A percentile compares a stretch with the other conserved stretches of the same genome.
These are phyloP conservation scores for Ormyrus nitidulus DNA, from an alignment of 2,888 invertebrate genomes.

Conservation along the genomic window DNA sequence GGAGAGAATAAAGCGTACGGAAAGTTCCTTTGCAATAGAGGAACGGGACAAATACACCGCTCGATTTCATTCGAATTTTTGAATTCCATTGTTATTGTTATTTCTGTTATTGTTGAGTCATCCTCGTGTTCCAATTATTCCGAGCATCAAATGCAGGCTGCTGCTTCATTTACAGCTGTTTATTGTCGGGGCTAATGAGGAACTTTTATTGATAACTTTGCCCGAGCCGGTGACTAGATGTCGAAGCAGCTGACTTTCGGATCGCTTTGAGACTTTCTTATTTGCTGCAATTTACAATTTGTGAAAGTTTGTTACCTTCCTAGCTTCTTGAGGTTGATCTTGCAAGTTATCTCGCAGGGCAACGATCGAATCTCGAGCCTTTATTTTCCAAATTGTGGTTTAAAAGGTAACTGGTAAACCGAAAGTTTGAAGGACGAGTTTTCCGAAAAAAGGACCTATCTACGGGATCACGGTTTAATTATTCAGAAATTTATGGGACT, in stretches of 20 bases:
- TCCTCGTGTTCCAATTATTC: slow-evolving; percentile 16
- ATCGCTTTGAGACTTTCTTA: too few relatives aligned
- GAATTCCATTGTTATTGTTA: slow-evolving; percentile 3
- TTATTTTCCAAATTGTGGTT: slow-evolving; percentile 15
- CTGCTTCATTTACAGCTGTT: slow-evolving; percentile 47
- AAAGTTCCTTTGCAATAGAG: background rate
- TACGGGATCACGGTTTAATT: slow-evolving; percentile 51
- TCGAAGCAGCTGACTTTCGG: too few relatives aligned
- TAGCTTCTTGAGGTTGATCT: too few relatives aligned
- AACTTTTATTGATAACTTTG: slow-evolving; percentile 7
- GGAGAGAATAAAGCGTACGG: background rate
- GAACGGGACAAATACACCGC: slow-evolving; percentile 13
- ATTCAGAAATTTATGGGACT: slow-evolving; percentile 44
- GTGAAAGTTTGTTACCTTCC: too few relatives aligned
- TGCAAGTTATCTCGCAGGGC: too few relatives aligned
- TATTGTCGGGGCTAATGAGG: slow-evolving; percentile 40
- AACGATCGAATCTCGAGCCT: background rate
- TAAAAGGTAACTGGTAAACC: background rate
- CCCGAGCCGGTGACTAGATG: too few relatives aligned
- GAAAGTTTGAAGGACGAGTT: background rate
- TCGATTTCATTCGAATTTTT: slow-evolving; percentile 35
- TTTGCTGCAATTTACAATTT: too few relatives aligned
- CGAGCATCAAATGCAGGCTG: background rate
- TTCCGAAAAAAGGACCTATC: slow-evolving; percentile 43
- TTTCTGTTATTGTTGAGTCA: slow-evolving; percentile 20